These are phyloP conservation scores for Lobophora halterata DNA, from an alignment of 2,888 invertebrate genomes.

Conservation along the genomic window DNA sequence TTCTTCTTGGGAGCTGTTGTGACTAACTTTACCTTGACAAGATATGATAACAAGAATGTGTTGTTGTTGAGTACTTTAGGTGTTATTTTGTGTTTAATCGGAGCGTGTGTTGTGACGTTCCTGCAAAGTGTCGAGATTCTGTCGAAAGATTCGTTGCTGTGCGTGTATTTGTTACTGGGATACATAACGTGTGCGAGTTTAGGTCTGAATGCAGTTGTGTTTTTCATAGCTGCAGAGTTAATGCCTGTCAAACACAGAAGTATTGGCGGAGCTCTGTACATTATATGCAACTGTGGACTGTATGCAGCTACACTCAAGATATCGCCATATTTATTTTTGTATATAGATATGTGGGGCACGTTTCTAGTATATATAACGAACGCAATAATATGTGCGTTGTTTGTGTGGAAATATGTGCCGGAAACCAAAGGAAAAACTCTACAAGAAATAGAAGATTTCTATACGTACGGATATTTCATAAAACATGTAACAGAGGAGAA, in stretches of 20 bases:
- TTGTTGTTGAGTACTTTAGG: conserved; percentile 9
- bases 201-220: conserved; percentile 16
- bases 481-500: background rate
- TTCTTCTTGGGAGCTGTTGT: conserved; percentile 4
- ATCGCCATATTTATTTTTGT: conserved; percentile 21
- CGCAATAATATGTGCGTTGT: conserved; percentile 15
- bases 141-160: conserved; percentile 15
- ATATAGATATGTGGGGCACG: conserved; percentile 19
- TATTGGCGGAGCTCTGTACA: conserved; percentile 20
- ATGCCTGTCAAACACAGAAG: conserved; percentile 28
- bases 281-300: conserved; percentile 19
- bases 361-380: conserved; percentile 18
- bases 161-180: conserved; percentile 18
- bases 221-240: conserved; percentile 18
- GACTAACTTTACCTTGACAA: conserved; percentile 2
- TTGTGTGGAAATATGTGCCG: conserved; percentile 28
- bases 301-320: conserved; percentile 20
- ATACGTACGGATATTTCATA: conserved; percentile 10
- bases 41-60: conserved; percentile 11
- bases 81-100: conserved; percentile 1
- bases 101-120: conserved; percentile 6
- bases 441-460: conserved; percentile 28
- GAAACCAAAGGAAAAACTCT: conserved; percentile 29
- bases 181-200: conserved; percentile 14
- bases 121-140: conserved; percentile 15